phyloP scores from a whole-genome alignment of 2,888 invertebrate species.

The Himalopsyche kuldschensis region DNA sequence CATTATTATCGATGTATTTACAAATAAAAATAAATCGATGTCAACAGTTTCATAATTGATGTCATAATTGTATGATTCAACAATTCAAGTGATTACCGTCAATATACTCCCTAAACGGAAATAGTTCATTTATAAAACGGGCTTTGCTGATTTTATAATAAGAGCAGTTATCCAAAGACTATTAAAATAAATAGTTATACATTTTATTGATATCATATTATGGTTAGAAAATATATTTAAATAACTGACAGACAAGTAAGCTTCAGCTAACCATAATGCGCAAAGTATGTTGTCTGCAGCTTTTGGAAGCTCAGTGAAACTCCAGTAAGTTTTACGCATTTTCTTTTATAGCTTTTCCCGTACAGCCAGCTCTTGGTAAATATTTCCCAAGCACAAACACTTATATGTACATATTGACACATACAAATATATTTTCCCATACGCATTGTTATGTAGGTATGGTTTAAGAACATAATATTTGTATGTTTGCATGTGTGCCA shows the following conservation, averaged over 20 bases:
- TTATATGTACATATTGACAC: background rate
- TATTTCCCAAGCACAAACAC: background rate
- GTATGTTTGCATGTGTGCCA: background rate
- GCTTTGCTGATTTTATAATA: too few species aligned
- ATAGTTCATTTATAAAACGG: too few species aligned
- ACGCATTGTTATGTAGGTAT: background rate
- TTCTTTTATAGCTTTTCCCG: background rate
- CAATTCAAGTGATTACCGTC: too few species aligned
- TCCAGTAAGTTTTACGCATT: background rate
- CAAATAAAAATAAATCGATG: too few species aligned
- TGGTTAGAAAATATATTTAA: too few species aligned
- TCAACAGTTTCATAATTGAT: too few species aligned
- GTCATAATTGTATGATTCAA: too few species aligned
- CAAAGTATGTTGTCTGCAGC: background rate
- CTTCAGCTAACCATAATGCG: background rate
- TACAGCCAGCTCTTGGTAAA: constrained; percentile 2
- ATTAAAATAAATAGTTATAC: too few species aligned
- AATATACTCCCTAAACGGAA: too few species aligned
- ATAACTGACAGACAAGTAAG: background rate
- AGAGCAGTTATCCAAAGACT: too few species aligned
- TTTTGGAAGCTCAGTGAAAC: background rate
- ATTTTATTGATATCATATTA: too few species aligned
- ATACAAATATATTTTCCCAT: background rate
- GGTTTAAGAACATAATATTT: background rate
- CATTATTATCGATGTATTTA: too few species aligned